These are phyloP conservation scores for Synanthedon formicaeformis DNA, from an alignment of 2,888 invertebrate genomes.

Conservation along the genomic window DNA sequence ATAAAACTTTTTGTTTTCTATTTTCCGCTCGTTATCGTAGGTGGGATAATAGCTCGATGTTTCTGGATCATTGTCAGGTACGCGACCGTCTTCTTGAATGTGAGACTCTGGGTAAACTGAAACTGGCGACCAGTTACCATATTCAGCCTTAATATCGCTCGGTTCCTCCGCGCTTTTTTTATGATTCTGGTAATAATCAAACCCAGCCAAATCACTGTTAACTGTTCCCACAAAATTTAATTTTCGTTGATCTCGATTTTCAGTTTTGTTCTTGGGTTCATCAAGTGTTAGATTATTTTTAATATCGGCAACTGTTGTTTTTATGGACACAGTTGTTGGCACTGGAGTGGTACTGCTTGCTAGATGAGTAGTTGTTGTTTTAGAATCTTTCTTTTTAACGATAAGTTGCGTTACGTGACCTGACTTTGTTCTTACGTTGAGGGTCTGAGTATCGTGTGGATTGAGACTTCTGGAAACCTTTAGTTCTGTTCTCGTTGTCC, in stretches of 20 bases:
- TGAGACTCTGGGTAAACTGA: conserved; percentile 61
- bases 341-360: conserved; percentile 28
- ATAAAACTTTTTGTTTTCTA: conserved; percentile 59
- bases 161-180: conserved; percentile 52
- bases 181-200: conserved; percentile 58
- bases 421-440: conserved; percentile 80
- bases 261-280: conserved; percentile 51
- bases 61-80: conserved; percentile 48
- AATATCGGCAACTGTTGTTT: conserved; percentile 25
- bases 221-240: conserved; percentile 42
- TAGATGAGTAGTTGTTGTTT: conserved; percentile 37
- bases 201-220: conserved; percentile 58
- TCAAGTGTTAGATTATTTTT: conserved; percentile 28
- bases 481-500: conserved; percentile 78
- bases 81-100: conserved; percentile 54
- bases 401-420: conserved; percentile 83
- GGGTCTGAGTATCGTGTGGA: conserved; percentile 81
- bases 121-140: conserved; percentile 67
- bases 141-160: conserved; percentile 59
- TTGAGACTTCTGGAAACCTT: conserved; percentile 82
- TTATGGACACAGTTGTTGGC: conserved; percentile 44
- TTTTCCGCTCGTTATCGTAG: conserved; percentile 53
- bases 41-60: conserved; percentile 59
- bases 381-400: conserved; percentile 77
- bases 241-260: conserved; percentile 57